phyloP scores from a whole-genome alignment of 2,113 vertebrate genomes.

The Pleuronectes platessa region DNA sequence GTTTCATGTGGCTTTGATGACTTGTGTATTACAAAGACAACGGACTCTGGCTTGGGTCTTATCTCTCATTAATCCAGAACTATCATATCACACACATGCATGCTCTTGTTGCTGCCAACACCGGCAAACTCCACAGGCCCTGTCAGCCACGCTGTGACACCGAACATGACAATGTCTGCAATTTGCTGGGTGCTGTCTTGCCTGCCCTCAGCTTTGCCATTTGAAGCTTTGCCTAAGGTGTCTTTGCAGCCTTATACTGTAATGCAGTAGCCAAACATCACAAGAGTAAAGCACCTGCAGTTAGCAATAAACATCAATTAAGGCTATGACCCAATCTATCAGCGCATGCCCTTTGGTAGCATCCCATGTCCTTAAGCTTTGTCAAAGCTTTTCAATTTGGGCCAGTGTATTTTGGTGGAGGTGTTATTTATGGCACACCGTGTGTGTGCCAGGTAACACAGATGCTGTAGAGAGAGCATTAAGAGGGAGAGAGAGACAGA shows the following conservation, averaged over 20 bases:
- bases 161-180: conserved; percentile 76
- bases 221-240: conserved; percentile 75
- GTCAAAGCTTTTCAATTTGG: conserved; percentile 68
- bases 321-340: conserved; percentile 66
- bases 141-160: conserved; percentile 74
- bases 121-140: conserved; percentile 61
- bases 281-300: conserved; percentile 58
- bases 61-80: conserved; percentile 72
- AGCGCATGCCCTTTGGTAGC: conserved; percentile 59
- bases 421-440: conserved; percentile 66
- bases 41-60: conserved; percentile 59
- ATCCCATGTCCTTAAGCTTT: conserved; percentile 69
- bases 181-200: conserved; percentile 74
- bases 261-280: conserved; percentile 45
- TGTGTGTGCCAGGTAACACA: conserved; percentile 66
- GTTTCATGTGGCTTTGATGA: conserved; percentile 42
- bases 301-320: conserved; percentile 73
- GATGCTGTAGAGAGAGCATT: conserved; percentile 71
- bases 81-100: conserved; percentile 62
- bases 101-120: conserved; percentile 60
- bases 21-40: conserved; percentile 31
- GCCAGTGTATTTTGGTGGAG: conserved; percentile 64
- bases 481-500: conserved; percentile 43
- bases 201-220: conserved; percentile 64
- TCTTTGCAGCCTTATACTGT: conserved; percentile 46